phyloP scores from a whole-genome alignment of 2,113 vertebrate genomes.

The Nycticryphes semicollaris region DNA sequence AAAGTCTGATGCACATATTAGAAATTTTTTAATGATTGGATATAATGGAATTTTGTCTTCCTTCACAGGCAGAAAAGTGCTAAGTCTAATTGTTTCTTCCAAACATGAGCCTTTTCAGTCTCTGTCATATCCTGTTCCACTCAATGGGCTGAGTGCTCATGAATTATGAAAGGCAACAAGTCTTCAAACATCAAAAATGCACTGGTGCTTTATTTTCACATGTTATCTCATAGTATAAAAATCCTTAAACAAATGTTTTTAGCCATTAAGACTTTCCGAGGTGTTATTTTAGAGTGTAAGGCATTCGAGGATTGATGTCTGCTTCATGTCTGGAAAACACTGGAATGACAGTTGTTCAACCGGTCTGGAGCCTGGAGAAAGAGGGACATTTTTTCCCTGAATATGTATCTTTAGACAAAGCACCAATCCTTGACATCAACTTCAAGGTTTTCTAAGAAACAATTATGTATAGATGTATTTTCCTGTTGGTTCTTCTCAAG shows the following conservation, averaged over 20 bases:
- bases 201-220: background rate
- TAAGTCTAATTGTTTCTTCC: background rate
- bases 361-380: background rate
- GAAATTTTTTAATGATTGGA: background rate
- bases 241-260: slow-evolving; percentile 47
- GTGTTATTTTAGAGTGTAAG: slow-evolving; percentile 28
- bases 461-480: background rate
- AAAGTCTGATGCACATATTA: background rate
- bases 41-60: background rate
- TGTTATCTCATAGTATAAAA: slow-evolving; percentile 30
- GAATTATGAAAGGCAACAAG: background rate
- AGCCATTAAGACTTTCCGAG: background rate
- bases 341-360: background rate
- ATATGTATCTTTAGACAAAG: background rate
- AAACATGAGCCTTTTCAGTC: background rate
- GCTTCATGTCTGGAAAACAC: slow-evolving; percentile 3
- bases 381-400: background rate
- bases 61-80: background rate
- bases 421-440: background rate
- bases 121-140: background rate
- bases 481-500: background rate
- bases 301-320: slow-evolving; percentile 10
- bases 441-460: background rate
- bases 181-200: background rate
- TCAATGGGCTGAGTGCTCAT: background rate